Evolutionary conservation across 2,113 vertebrate species (phyloP), one percentile per base, ranked within the genome.

Genomic region (Rhabdomys dilectus): DNA sequence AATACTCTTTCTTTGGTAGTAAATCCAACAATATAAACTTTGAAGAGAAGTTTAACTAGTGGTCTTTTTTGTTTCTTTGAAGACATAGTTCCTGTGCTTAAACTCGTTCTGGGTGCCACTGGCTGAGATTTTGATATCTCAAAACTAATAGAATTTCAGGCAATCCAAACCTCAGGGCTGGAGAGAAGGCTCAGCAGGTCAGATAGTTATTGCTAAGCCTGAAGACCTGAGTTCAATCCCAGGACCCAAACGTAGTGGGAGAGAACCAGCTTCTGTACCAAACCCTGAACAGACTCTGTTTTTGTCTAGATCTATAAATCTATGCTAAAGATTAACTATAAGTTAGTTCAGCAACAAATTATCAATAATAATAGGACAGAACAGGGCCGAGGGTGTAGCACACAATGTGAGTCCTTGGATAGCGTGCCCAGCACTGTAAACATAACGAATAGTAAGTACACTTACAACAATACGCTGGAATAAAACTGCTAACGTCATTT

Each of bases 11-110:
- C 48, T 91, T 91, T 66, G 60, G 81, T 62, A 84, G 56, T 12
- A 85, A 85, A 92, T 64, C 58, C 34, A 88, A 80, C 64, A 70
- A 87, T 31, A 86, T 21, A 82, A 70, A 94, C 94, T 53, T 36
- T 64, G n/a, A 68, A 78, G 62, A 91, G 75, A 96, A 82, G 93
- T 85, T 82, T 90, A 82, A 91, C 70, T 26, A 81, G 17, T 82
- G 22, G 24, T 29, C 51, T 31, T 36, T 70, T 96, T 77, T 68
- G 48, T 60, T 75, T 95, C 88, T 86, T 17, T 60, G 45, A 77
- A 82, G 29, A 88, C 36, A 8, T 48, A 29, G 2, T 88, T 84
- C 84, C 58, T 68, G 17, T 80, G n/a, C 42, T 64, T 93, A 85
- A 0, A 48, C 10, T 21, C 87, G 84, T 82, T 7, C 26, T 85